These are phyloP conservation scores for Pycnomerus fuliginosus DNA, from an alignment of 2,888 invertebrate species.

Conservation along the genomic window DNA sequence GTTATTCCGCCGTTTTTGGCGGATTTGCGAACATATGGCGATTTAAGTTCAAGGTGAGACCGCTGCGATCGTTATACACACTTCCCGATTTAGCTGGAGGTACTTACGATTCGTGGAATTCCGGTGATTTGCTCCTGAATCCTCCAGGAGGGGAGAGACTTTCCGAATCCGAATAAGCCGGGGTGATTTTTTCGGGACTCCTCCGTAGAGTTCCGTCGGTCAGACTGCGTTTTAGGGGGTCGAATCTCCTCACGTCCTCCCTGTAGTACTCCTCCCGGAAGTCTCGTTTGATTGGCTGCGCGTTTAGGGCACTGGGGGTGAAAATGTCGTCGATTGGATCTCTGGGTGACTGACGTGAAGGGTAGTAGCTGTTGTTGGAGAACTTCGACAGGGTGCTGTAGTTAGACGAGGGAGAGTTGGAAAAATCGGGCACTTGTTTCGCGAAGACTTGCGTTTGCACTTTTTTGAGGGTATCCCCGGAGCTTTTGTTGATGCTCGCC, in stretches of 20 bases:
- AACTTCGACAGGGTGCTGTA: constrained; percentile 34
- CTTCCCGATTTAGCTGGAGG: no score
- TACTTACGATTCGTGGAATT: constrained; percentile 56
- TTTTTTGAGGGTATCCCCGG: constrained; percentile 49
- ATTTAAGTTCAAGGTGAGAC: constrained; percentile 29
- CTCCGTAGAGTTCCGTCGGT: constrained; percentile 49
- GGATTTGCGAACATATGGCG: constrained; percentile 28
- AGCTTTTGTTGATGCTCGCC: constrained; percentile 56
- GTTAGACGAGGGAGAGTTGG: constrained; percentile 28
- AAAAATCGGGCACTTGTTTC: constrained; percentile 42
- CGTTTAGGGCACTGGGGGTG: constrained; percentile 47
- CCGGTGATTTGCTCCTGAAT: constrained; percentile 51
- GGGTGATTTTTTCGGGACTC: constrained; percentile 42
- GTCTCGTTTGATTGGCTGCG: constrained; percentile 46
- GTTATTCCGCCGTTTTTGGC: constrained; percentile 15
- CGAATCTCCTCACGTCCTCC: constrained; percentile 46
- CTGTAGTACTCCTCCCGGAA: constrained; percentile 49
- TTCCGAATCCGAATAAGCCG: constrained; percentile 51
- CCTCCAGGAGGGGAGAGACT: constrained; percentile 51
- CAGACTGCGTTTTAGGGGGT: constrained; percentile 49
- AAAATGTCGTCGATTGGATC: constrained; percentile 53
- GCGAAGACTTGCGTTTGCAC: constrained; percentile 51
- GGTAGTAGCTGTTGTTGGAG: constrained; percentile 26
- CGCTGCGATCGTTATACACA: background rate
- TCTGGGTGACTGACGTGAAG: constrained; percentile 18